phyloP scores from a whole-genome alignment of 2,797 vertebrate genomes.

The Xenops minutus region DNA sequence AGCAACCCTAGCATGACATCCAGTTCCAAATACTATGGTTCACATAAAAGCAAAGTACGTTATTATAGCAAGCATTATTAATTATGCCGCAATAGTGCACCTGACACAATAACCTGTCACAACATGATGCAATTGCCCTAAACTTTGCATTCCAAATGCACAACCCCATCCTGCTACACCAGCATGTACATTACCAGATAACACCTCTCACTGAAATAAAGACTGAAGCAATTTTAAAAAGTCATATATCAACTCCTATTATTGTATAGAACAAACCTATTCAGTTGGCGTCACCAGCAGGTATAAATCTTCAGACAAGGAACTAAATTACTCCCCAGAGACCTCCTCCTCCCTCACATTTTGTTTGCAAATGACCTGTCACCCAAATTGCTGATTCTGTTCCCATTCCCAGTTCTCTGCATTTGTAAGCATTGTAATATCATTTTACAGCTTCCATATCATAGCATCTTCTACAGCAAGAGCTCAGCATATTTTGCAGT shows the following conservation, averaged over 20 bases:
- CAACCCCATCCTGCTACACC: neutral
- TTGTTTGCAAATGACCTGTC: constrained; percentile 28
- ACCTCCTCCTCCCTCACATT: neutral
- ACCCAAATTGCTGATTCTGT: neutral
- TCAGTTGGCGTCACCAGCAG: neutral
- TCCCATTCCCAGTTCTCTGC: neutral
- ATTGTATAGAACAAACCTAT: neutral
- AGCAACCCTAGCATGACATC: neutral
- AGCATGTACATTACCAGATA: neutral
- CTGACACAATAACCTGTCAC: neutral
- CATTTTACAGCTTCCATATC: neutral
- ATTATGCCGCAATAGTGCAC: neutral
- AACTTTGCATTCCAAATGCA: neutral
- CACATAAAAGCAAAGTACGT: neutral
- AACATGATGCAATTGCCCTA: neutral
- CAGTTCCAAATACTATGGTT: neutral
- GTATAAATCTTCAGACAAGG: neutral
- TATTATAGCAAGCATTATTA: neutral
- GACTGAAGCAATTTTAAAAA: neutral
- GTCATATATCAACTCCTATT: neutral
- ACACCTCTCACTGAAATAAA: neutral
- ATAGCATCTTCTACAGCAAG: neutral
- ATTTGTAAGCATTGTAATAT: constrained; percentile 3
- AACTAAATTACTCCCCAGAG: neutral
- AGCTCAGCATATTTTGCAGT: neutral